Base-by-base conservation (phyloP, 2,797 vertebrate genomes). In the Enteromius treurensis region DNA sequence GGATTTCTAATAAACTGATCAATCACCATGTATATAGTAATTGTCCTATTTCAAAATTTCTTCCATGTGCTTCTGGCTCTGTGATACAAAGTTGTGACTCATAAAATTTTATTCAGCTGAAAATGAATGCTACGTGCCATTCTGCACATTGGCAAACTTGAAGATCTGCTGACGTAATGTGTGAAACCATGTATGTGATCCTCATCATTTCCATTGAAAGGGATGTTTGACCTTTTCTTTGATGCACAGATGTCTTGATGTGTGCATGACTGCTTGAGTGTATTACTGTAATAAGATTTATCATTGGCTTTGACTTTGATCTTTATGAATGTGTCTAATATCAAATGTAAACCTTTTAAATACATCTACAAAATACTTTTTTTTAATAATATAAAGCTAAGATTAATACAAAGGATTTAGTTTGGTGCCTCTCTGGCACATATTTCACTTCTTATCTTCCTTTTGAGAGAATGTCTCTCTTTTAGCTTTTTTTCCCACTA, bases 241-340 rank as follows among this genome's bases (percentile, higher is more conserved):
- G 84, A 83, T 85, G 85, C 85, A 49, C 80, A 83, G 77, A 77
- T 86, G 51, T 87, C 80, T 70, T 51, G 79, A 34, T 71, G 53
- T 80, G 76, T 80, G 75, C 68, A 55, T 58, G 58, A 49, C 74
- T 81, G 55, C 14, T 47, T 23, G 40, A 81, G 70, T 82, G 60
- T 71, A 80, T 81, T 60, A 62, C 70, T 58, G 70, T 71, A 65
- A 84, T 75, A 69, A 29, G 68, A 80, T 81, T 34, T 67, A 67
- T 13, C 73, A 49, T 15, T 21, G 64, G 32, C 70, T 78, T 67
- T 34, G 29, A 71, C 40, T 73, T 74, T 77, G 53, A 80, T 77
- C 73, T 74, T 42, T 60, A 15, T 71, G 32, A 51, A 65, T 81
- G 37, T 49, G 17, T 55, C 32, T 60, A 76, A 85, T 67, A 37